Evolutionary conservation across 1,140 invertebrate genomes (phyloP).

Genomic region (Euwallacea fornicatus): DNA sequence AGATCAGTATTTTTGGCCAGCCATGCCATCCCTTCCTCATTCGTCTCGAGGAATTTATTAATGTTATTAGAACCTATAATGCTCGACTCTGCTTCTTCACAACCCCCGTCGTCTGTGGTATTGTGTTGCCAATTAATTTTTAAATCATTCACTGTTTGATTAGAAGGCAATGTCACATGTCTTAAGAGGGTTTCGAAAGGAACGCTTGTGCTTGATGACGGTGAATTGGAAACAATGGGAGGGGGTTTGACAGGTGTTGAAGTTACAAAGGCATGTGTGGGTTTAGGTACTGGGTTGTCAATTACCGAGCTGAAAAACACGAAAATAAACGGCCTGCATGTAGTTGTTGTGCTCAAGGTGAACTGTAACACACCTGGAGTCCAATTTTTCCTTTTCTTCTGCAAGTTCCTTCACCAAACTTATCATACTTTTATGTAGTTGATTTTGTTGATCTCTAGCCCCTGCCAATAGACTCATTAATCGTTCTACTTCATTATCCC

Average conservation of each 20-base stretch:
- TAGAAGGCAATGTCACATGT: too few relatives aligned
- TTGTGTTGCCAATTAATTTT: too few relatives aligned
- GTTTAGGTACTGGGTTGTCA: background rate
- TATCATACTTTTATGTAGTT: slow-evolving; percentile 42
- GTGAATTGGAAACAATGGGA: background rate
- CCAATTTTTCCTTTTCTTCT: slow-evolving; percentile 43
- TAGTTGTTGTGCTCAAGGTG: background rate
- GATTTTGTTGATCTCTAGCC: slow-evolving; percentile 38
- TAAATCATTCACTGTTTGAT: too few relatives aligned
- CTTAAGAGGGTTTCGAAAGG: background rate
- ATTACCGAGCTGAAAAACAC: background rate
- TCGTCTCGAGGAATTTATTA: slow-evolving; percentile 29
- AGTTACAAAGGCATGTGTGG: background rate
- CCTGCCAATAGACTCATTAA: slow-evolving; percentile 43
- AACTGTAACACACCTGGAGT: slow-evolving; percentile 43
- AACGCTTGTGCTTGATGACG: too few relatives aligned
- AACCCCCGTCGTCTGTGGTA: too few relatives aligned
- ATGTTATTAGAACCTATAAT: slow-evolving; percentile 31
- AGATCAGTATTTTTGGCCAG: slow-evolving; percentile 3
- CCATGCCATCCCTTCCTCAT: slow-evolving; percentile 17
- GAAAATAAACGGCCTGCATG: background rate
- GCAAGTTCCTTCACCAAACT: slow-evolving; percentile 42
- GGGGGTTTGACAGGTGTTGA: background rate
- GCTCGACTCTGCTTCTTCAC: too few relatives aligned
- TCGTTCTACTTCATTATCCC: slow-evolving; percentile 45